Percentiles rank a stretch among this genome's conserved stretches.
Conservation (phyloP, 2,888 invertebrate species). For the Allacma fusca region DNA sequence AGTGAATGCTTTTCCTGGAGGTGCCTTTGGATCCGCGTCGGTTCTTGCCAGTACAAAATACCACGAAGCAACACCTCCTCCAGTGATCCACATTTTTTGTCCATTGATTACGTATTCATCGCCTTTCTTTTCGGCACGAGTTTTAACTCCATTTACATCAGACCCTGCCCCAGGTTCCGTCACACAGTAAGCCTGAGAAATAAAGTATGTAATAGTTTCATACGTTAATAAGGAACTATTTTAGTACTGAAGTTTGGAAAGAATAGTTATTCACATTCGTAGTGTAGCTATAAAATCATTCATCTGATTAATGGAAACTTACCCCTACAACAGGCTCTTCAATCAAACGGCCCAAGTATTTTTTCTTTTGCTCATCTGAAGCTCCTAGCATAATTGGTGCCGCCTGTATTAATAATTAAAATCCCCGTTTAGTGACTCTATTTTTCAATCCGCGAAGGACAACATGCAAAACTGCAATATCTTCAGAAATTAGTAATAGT, state of each 20-base stretch:
- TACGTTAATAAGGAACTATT: too few species aligned
- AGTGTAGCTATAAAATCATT: too few species aligned
- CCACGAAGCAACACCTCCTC: constrained; percentile 96
- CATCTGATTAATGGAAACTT: constrained; percentile 25
- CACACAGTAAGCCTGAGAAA: constrained; percentile 84
- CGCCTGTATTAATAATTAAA: constrained; percentile 42
- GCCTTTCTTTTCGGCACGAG: constrained; percentile 91
- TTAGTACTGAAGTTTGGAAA: not conserved
- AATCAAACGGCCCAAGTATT: constrained; percentile 58
- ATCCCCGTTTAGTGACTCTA: too few species aligned
- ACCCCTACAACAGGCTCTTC: constrained; percentile 60
- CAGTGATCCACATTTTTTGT: constrained; percentile 99
- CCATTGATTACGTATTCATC: constrained; percentile 93
- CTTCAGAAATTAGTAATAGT: too few species aligned
- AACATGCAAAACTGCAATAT: too few species aligned
- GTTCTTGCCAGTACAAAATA: constrained; percentile 92
- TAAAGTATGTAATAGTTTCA: not conserved
- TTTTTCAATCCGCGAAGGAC: too few species aligned
- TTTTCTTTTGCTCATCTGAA: constrained; percentile 61
- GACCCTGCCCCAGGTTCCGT: constrained; percentile 97
- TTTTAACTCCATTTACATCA: constrained; percentile 91
- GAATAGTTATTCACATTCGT: too few species aligned
- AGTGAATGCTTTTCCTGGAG: constrained; percentile 92
- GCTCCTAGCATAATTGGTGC: constrained; percentile 56
- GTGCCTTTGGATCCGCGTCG: constrained; percentile 88